A percentile compares a stretch with the other conserved stretches of the same genome.
Evolutionary conservation across 2,888 invertebrate species (phyloP).

Genomic region (Euproctis similis): DNA sequence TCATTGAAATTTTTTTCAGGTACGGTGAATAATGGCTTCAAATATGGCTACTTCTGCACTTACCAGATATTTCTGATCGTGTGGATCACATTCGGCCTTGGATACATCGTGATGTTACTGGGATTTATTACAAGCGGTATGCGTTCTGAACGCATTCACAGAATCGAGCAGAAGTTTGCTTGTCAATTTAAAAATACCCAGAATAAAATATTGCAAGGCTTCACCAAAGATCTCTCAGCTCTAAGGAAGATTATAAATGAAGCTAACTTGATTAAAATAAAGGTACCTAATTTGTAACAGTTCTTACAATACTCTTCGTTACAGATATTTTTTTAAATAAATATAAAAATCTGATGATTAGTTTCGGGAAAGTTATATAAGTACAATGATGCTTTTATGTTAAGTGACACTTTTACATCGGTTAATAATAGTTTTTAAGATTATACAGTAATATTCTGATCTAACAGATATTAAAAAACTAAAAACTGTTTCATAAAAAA

Average conservation of each 20-base stretch:
- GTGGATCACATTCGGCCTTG: constrained; percentile 94
- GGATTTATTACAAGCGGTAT: constrained; percentile 88
- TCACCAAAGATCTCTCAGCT: constrained; percentile 83
- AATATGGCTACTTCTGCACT: constrained; percentile 78
- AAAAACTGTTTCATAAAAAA: no score
- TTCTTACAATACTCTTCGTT: no score
- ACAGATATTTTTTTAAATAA: no score
- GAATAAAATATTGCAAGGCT: constrained; percentile 83
- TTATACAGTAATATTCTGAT: no score
- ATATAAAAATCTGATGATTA: no score
- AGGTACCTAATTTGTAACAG: no score
- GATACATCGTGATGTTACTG: constrained; percentile 92
- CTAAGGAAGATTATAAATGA: constrained; percentile 86
- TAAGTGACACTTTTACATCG: no score
- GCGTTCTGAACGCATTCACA: constrained; percentile 82
- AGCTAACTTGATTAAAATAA: constrained; percentile 87
- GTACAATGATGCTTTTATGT: no score
- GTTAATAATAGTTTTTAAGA: no score
- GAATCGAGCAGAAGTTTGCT: constrained; percentile 85
- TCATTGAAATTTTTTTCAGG: constrained; percentile 39
- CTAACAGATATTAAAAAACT: no score
- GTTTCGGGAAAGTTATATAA: no score
- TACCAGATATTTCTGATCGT: constrained; percentile 89
- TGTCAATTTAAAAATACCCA: constrained; percentile 86
- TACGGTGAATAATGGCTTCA: constrained; percentile 65